These are phyloP conservation scores for Merops nubicus DNA, from an alignment of 2,113 vertebrate species.

Conservation along the genomic window DNA sequence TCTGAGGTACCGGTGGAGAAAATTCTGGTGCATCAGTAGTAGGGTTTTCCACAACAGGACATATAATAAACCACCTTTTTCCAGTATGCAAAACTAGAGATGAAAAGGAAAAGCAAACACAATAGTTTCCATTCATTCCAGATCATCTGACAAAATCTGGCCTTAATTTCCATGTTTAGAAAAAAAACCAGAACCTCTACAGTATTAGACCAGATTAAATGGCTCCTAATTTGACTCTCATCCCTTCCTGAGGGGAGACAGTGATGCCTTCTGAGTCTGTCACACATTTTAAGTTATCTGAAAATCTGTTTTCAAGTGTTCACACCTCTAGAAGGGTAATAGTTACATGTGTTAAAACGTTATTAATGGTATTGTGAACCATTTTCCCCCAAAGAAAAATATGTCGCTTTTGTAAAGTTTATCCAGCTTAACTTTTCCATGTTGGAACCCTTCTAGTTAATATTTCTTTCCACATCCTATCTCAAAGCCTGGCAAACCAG, in stretches of 20 bases:
- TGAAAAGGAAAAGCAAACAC: not conserved
- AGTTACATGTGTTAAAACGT: not conserved
- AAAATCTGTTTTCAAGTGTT: not conserved
- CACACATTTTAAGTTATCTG: not conserved
- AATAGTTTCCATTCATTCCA: not conserved
- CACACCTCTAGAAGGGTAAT: not conserved
- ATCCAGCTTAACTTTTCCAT: not conserved
- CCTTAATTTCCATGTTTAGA: not conserved
- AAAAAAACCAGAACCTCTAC: not conserved
- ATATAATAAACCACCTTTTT: slow-evolving; percentile 98
- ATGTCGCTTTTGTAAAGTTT: not conserved
- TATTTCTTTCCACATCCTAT: not conserved
- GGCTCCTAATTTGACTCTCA: not conserved
- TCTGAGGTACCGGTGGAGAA: slow-evolving; percentile 72
- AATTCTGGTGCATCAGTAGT: slow-evolving; percentile 76
- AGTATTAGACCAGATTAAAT: not conserved
- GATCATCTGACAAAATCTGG: not conserved
- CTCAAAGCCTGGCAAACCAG: not conserved
- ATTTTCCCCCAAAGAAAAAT: not conserved
- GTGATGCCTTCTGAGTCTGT: not conserved
- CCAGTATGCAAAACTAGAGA: slow-evolving; percentile 91
- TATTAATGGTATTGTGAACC: not conserved
- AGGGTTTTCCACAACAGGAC: slow-evolving; percentile 92
- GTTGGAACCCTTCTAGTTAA: not conserved
- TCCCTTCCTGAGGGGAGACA: not conserved